phyloP scores from a whole-genome alignment of 2,888 invertebrate genomes.

The Dynastes grantii region DNA sequence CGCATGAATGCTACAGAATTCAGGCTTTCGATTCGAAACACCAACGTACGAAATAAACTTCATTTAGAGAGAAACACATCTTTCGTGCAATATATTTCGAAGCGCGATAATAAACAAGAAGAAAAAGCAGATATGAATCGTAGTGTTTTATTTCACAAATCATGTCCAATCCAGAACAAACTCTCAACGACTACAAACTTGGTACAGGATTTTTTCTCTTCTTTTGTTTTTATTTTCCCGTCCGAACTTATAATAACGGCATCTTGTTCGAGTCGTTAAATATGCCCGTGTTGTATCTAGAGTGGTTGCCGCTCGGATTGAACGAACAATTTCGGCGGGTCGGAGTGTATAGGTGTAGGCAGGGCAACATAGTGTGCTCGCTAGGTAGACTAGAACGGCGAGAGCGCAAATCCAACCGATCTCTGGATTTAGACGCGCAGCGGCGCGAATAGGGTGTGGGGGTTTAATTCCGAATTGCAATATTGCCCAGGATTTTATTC shows the following conservation, averaged over 20 bases:
- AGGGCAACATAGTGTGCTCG: neutral
- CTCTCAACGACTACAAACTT: neutral
- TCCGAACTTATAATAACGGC: conserved; percentile 23
- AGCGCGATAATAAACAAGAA: neutral
- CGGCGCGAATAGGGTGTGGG: conserved; percentile 30
- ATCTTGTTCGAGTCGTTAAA: conserved; percentile 36
- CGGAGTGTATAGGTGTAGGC: neutral
- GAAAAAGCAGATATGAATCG: neutral
- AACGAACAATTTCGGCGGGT: neutral
- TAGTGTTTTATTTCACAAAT: conserved; percentile 18
- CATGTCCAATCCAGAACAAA: neutral
- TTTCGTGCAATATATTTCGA: neutral
- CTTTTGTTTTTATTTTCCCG: neutral
- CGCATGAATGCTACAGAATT: too few species aligned
- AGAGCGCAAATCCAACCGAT: conserved; percentile 30
- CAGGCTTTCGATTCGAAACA: too few species aligned
- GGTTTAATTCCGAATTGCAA: conserved; percentile 32
- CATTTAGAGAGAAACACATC: neutral
- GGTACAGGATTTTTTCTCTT: neutral
- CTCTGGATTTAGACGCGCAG: conserved; percentile 25
- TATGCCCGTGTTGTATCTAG: conserved; percentile 28
- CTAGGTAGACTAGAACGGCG: conserved; percentile 16
- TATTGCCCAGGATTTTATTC: conserved; percentile 40
- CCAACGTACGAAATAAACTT: neutral
- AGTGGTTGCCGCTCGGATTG: conserved; percentile 30